Evolutionary conservation across 2,888 invertebrate genomes (phyloP).

Genomic region (Baccha elongata): DNA sequence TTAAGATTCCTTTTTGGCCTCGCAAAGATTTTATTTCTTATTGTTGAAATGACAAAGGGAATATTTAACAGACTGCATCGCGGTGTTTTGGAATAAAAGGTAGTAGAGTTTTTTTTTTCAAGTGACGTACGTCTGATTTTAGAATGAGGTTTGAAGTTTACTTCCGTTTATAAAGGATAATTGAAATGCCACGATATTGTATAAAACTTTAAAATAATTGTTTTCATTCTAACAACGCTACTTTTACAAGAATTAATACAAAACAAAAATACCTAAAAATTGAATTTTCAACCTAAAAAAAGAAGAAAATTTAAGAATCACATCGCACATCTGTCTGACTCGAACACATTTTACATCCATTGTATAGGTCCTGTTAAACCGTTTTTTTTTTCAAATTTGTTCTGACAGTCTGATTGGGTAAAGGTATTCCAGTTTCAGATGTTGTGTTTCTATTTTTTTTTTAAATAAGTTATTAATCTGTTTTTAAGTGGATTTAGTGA

Average conservation of each 20-base stretch:
- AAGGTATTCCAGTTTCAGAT: too few relatives aligned
- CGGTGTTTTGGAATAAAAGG: conserved; percentile 4
- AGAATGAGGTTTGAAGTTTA: conserved; percentile 28
- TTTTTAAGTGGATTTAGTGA: too few relatives aligned
- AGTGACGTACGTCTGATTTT: conserved; percentile 1
- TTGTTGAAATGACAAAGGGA: conserved; percentile 32
- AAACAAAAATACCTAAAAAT: not conserved
- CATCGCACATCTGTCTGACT: not conserved
- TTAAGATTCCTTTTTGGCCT: conserved; percentile 29
- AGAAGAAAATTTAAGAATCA: not conserved
- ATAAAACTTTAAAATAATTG: not conserved
- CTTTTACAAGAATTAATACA: not conserved
- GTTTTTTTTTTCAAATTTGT: too few relatives aligned
- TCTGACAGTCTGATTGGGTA: too few relatives aligned
- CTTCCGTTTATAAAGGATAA: conserved; percentile 54
- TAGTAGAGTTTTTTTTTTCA: conserved; percentile 8
- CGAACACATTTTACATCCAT: too few relatives aligned
- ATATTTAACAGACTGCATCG: conserved; percentile 34
- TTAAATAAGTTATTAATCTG: too few relatives aligned
- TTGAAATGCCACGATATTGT: conserved; percentile 24
- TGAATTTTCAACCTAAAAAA: not conserved
- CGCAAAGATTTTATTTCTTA: conserved; percentile 16
- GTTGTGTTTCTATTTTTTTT: too few relatives aligned
- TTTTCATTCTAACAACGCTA: not conserved
- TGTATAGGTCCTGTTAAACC: too few relatives aligned